Conservation (phyloP, 1,140 invertebrate species). For the Eumeta japonica region DNA sequence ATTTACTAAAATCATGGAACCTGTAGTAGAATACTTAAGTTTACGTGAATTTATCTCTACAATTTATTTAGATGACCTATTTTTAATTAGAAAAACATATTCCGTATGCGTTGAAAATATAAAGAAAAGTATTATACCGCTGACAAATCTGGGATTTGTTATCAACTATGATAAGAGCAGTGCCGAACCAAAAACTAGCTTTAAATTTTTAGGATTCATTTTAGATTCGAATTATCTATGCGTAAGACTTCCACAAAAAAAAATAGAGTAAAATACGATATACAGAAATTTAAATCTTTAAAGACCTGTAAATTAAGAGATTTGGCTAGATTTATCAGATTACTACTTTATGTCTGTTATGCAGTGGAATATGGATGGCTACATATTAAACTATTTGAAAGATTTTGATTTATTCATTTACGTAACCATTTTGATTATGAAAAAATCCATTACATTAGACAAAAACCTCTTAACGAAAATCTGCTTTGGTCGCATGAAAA, state of each 20-base stretch:
- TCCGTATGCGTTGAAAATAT: constrained; percentile 7
- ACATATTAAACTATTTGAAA: constrained; percentile 11
- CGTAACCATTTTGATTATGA: neutral
- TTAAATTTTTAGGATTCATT: constrained; percentile 6
- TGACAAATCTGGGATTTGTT: too few species aligned
- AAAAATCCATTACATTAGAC: constrained; percentile 7
- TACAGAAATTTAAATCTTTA: constrained; percentile 1
- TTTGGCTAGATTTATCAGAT: constrained; percentile 2
- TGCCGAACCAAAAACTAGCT: too few species aligned
- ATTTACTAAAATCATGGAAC: constrained; percentile 8
- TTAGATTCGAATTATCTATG: constrained; percentile 2
- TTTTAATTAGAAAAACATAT: constrained; percentile 8
- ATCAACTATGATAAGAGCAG: too few species aligned
- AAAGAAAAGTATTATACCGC: too few species aligned
- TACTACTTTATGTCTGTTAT: constrained; percentile 7
- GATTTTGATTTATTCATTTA: constrained; percentile 10
- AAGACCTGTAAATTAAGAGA: constrained; percentile 5
- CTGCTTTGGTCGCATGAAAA: constrained; percentile 20
- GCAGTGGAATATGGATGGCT: too few species aligned
- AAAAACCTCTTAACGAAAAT: constrained; percentile 7
- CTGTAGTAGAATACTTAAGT: constrained; percentile 3
- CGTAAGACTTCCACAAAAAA: constrained; percentile 1
- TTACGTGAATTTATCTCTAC: constrained; percentile 4
- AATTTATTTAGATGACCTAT: constrained; percentile 12
- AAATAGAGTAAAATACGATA: constrained; percentile 2